phyloP scores from a whole-genome alignment of 1,140 invertebrate species.

The Dinoponera quadriceps region DNA sequence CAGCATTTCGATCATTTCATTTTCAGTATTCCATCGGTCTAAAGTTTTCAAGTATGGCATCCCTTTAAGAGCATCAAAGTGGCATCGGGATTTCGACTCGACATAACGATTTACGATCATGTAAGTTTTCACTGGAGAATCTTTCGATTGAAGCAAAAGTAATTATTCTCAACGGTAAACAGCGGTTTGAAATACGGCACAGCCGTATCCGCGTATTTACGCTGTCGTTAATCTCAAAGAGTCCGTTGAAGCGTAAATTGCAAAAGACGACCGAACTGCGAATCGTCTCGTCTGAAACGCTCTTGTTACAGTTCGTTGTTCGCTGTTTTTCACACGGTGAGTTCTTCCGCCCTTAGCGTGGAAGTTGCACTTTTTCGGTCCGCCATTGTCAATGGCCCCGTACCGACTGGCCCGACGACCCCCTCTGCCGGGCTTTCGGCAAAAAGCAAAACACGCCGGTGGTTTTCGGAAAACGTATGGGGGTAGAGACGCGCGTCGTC shows the following conservation, averaged over 20 bases:
- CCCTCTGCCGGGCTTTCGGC: slow-evolving; percentile 9
- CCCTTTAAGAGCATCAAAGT: too few species aligned
- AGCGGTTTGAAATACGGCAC: background rate
- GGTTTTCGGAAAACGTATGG: slow-evolving; percentile 16
- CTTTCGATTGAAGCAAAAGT: background rate
- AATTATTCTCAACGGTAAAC: background rate
- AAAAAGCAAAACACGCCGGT: background rate
- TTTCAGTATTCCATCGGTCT: too few species aligned
- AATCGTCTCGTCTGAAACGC: slow-evolving; percentile 8
- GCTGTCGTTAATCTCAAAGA: slow-evolving; percentile 24
- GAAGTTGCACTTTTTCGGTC: slow-evolving; percentile 28
- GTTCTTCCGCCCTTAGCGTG: background rate
- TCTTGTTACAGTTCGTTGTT: background rate
- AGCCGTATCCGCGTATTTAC: background rate
- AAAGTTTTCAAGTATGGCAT: too few species aligned
- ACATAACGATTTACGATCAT: background rate
- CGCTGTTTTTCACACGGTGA: slow-evolving; percentile 33
- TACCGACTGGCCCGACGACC: too few species aligned
- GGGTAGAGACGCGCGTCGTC: background rate
- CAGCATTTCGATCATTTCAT: too few species aligned
- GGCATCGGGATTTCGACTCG: too few species aligned
- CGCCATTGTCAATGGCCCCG: slow-evolving; percentile 27
- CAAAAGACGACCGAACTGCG: background rate
- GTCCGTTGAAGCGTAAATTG: slow-evolving; percentile 21
- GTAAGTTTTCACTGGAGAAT: background rate